These are phyloP conservation scores for Oophaga sylvatica DNA, from an alignment of 2,797 vertebrate genomes.

Conservation along the genomic window DNA sequence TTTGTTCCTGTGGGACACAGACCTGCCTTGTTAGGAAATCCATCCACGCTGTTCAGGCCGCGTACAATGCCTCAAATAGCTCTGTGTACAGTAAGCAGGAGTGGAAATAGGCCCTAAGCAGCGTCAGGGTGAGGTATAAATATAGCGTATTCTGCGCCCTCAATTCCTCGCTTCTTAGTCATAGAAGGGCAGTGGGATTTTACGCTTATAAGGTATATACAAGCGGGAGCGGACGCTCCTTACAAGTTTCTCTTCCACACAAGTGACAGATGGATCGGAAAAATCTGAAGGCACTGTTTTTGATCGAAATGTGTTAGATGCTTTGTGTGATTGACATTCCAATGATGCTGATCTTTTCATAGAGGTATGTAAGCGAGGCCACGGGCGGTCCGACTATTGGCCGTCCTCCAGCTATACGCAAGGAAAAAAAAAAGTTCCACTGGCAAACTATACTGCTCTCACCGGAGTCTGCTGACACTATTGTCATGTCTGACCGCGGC, in stretches of 20 bases:
- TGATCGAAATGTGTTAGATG: background rate
- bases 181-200: constrained; percentile 75
- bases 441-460: background rate
- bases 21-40: constrained; percentile 83
- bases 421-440: background rate
- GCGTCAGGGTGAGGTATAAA: constrained; percentile 76
- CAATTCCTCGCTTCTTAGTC: constrained; percentile 80
- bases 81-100: constrained; percentile 79
- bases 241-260: background rate
- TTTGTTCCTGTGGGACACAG: constrained; percentile 78
- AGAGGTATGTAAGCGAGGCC: background rate
- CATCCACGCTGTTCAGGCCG: constrained; percentile 78
- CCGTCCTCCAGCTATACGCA: background rate
- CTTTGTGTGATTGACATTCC: background rate
- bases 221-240: constrained; percentile 73
- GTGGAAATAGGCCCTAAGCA: constrained; percentile 82
- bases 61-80: constrained; percentile 83
- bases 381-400: background rate
- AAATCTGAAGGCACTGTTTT: background rate
- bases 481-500: background rate
- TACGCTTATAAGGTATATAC: constrained; percentile 83
- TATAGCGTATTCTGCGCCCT: constrained; percentile 75
- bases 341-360: background rate
- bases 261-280: background rate
- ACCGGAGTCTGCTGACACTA: background rate